Evolutionary conservation across 2,113 vertebrate genomes (phyloP).

Genomic region (Platichthys stellatus): DNA sequence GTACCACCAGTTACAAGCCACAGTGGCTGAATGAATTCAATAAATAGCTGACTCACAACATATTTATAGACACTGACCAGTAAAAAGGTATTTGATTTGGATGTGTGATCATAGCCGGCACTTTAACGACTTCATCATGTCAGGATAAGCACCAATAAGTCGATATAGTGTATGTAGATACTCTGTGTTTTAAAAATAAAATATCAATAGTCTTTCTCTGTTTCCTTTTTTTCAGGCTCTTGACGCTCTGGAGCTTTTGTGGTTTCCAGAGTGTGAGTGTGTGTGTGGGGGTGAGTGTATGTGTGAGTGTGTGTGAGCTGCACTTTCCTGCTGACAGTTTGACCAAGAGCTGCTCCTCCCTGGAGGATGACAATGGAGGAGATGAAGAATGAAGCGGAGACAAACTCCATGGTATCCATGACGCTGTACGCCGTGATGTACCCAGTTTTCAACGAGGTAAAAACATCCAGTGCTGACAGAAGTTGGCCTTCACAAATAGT

Average conservation of each 20-base stretch:
- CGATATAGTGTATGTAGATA: neutral
- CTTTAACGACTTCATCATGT: neutral
- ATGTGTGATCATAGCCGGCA: neutral
- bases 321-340: constrained; percentile 64
- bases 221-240: constrained; percentile 43
- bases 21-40: neutral
- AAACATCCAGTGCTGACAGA: neutral
- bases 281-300: constrained; percentile 60
- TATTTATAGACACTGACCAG: no score
- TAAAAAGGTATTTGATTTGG: neutral
- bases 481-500: neutral
- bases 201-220: neutral
- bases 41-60: neutral
- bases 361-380: constrained; percentile 99
- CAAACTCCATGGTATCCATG: constrained; percentile 99
- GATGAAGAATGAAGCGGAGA: constrained; percentile 99
- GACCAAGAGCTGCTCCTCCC: constrained; percentile 81
- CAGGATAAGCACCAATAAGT: neutral
- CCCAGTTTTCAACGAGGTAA: constrained; percentile 97
- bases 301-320: constrained; percentile 83
- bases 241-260: constrained; percentile 51
- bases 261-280: constrained; percentile 51
- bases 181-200: neutral
- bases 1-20: neutral
- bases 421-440: constrained; percentile 99